These are phyloP conservation scores for Acleris cristana DNA, from an alignment of 2,888 invertebrate genomes.

Conservation along the genomic window DNA sequence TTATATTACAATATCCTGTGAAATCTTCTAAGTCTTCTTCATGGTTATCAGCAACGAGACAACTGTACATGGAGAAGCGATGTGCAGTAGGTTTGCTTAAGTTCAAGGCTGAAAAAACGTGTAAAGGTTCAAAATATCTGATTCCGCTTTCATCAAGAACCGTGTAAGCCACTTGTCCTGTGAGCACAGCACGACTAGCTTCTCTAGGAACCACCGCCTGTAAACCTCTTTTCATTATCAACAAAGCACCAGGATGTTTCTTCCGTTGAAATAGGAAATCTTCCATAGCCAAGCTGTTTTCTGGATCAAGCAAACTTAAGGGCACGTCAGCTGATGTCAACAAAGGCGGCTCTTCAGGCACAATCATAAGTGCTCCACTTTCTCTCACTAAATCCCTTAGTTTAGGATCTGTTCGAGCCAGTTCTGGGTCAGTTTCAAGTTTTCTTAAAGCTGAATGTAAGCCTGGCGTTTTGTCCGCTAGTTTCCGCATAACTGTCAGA, in stretches of 20 bases:
- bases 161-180: slow-evolving; percentile 89
- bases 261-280: slow-evolving; percentile 87
- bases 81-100: slow-evolving; percentile 86
- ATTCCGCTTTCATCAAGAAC: slow-evolving; percentile 91
- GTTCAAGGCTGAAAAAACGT: slow-evolving; percentile 88
- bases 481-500: slow-evolving; percentile 87
- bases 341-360: slow-evolving; percentile 85
- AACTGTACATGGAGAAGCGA: slow-evolving; percentile 87
- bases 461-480: slow-evolving; percentile 87
- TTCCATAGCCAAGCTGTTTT: slow-evolving; percentile 90
- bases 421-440: slow-evolving; percentile 86
- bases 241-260: slow-evolving; percentile 84
- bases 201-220: slow-evolving; percentile 91
- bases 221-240: slow-evolving; percentile 89
- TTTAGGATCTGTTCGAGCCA: slow-evolving; percentile 87
- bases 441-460: slow-evolving; percentile 85
- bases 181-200: slow-evolving; percentile 88
- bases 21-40: slow-evolving; percentile 75
- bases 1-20: slow-evolving; percentile 77
- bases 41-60: slow-evolving; percentile 83
- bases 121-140: slow-evolving; percentile 89
- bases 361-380: slow-evolving; percentile 88
- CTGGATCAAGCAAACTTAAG: slow-evolving; percentile 85
- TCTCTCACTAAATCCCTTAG: slow-evolving; percentile 88
- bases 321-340: slow-evolving; percentile 89